Evolutionary conservation across 1,140 invertebrate species (phyloP).

Genomic region (Drosophila pandora): DNA sequence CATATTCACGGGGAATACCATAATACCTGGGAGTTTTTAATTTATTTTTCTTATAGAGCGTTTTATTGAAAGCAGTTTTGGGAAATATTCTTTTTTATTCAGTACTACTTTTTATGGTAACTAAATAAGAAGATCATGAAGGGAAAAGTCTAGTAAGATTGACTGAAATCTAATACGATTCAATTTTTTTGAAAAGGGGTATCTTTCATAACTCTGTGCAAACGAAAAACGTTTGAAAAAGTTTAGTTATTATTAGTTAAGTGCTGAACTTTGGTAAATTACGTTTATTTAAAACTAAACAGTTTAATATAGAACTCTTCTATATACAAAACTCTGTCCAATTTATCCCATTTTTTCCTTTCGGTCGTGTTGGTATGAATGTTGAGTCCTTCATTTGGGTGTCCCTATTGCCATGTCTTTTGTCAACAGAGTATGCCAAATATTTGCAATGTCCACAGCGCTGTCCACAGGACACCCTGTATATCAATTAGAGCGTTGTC

Average conservation of each 20-base stretch:
- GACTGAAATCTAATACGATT: too few relatives aligned
- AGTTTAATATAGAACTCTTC: not conserved
- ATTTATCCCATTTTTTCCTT: not conserved
- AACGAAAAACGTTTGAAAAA: not conserved
- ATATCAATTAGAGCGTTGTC: conserved; percentile 62
- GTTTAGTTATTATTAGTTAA: conserved; percentile 9
- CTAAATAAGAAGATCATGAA: too few relatives aligned
- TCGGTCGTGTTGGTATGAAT: not conserved
- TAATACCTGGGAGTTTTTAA: too few relatives aligned
- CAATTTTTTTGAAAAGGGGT: not conserved
- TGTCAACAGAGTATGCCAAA: conserved; percentile 57
- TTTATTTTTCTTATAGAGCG: too few relatives aligned
- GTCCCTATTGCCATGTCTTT: not conserved
- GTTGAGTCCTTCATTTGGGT: not conserved
- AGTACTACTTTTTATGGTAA: too few relatives aligned
- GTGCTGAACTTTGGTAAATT: too few relatives aligned
- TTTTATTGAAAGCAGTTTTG: too few relatives aligned
- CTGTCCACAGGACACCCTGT: conserved; percentile 57
- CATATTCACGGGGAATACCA: too few relatives aligned
- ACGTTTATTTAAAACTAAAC: not conserved
- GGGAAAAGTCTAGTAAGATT: too few relatives aligned
- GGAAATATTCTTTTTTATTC: too few relatives aligned
- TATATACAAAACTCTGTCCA: not conserved
- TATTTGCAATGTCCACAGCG: conserved; percentile 25
- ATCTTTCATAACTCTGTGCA: not conserved